phyloP scores from a whole-genome alignment of 2,888 invertebrate genomes.

The Cistogaster globosa region DNA sequence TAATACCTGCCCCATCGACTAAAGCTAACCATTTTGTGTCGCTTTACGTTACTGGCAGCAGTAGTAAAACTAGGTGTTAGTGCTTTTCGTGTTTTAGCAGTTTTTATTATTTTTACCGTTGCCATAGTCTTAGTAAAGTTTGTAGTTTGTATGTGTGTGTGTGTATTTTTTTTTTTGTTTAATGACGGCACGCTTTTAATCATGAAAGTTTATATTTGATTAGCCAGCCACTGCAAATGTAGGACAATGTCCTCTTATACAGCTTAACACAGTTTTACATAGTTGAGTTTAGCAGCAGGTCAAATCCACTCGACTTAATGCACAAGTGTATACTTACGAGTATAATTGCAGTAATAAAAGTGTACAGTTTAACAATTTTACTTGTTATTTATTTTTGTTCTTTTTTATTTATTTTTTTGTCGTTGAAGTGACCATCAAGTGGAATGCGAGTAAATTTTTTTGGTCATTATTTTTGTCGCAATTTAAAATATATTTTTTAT shows the following conservation, averaged over 20 bases:
- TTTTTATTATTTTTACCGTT: slow-evolving; percentile 10
- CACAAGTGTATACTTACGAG: slow-evolving; percentile 3
- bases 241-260: slow-evolving; percentile 62
- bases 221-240: slow-evolving; percentile 58
- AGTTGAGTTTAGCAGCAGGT: slow-evolving; percentile 8
- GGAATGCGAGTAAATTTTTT: not conserved
- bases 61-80: not conserved
- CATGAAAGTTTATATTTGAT: slow-evolving; percentile 66
- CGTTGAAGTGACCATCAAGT: not conserved
- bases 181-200: slow-evolving; percentile 65
- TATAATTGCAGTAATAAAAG: slow-evolving; percentile 48
- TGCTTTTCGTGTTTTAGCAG: not conserved
- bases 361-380: no score
- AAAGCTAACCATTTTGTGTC: not conserved
- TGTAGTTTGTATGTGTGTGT: not conserved
- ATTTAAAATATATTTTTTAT: no score
- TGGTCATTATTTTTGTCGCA: no score
- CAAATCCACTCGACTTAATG: slow-evolving; percentile 19
- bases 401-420: not conserved
- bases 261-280: slow-evolving; percentile 4
- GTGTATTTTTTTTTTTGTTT: slow-evolving; percentile 37
- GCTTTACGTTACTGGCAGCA: not conserved
- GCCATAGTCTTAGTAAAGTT: slow-evolving; percentile 12
- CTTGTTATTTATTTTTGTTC: not conserved
- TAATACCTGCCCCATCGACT: no score